These are phyloP conservation scores for Sesia bembeciformis DNA, from an alignment of 2,888 invertebrate species.

Conservation along the genomic window DNA sequence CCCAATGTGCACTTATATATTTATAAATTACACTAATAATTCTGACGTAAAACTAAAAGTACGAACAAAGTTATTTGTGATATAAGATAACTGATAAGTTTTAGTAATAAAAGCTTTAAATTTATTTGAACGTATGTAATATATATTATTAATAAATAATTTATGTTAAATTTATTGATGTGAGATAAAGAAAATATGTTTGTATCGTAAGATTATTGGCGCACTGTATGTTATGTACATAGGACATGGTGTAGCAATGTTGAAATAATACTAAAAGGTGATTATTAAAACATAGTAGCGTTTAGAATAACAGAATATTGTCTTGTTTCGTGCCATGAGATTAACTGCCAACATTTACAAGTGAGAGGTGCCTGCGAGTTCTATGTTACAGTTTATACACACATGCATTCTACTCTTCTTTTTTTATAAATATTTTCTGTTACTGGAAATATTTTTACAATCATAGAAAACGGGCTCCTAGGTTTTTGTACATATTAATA, in stretches of 20 bases:
- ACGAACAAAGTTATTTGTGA: slow-evolving; percentile 39
- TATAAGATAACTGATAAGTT: slow-evolving; percentile 17
- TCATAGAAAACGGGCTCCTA: too few species aligned
- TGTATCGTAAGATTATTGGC: background rate
- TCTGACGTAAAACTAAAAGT: slow-evolving; percentile 2
- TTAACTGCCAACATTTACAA: background rate
- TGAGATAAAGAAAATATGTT: background rate
- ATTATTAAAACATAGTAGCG: background rate
- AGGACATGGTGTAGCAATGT: background rate
- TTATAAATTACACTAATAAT: background rate
- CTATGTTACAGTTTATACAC: background rate
- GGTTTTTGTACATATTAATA: too few species aligned
- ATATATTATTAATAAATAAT: too few species aligned
- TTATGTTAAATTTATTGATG: background rate
- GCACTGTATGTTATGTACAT: background rate
- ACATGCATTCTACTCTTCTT: background rate
- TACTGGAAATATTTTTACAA: too few species aligned
- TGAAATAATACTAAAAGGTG: background rate
- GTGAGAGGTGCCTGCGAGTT: background rate
- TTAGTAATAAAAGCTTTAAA: slow-evolving; percentile 44
- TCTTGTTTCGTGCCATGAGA: background rate
- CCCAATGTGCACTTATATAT: background rate
- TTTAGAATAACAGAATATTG: background rate
- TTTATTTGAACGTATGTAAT: slow-evolving; percentile 3
- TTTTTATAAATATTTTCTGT: background rate